A percentile compares a stretch with the other conserved stretches of the same genome.
These are phyloP conservation scores for Calliphora vomitoria DNA, from an alignment of 2,888 invertebrate species.

Conservation along the genomic window DNA sequence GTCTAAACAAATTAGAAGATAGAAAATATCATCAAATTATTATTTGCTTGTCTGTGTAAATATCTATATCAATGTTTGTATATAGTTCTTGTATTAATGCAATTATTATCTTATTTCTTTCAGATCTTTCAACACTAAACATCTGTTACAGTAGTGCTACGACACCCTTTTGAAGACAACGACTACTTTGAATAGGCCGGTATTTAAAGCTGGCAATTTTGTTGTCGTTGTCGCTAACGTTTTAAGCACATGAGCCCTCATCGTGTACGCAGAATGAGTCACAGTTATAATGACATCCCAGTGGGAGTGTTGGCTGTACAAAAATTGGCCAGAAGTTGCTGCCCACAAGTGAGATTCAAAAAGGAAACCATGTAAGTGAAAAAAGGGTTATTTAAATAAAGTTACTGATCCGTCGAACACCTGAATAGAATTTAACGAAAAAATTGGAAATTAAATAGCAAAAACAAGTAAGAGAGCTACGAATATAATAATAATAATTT, in stretches of 20 bases:
- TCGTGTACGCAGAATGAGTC: slow-evolving; percentile 86
- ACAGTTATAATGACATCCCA: slow-evolving; percentile 87
- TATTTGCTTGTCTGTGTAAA: too few relatives aligned
- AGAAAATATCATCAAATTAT: not conserved
- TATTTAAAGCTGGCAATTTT: slow-evolving; percentile 48
- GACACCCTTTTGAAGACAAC: not conserved
- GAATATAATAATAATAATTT: too few relatives aligned
- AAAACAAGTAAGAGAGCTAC: too few relatives aligned
- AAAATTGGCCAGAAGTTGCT: slow-evolving; percentile 86
- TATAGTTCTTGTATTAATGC: not conserved
- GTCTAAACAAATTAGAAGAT: not conserved
- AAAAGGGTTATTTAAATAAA: too few relatives aligned
- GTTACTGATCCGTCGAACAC: too few relatives aligned
- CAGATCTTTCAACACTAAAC: slow-evolving; percentile 30
- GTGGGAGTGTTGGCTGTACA: slow-evolving; percentile 88
- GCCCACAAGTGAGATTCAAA: slow-evolving; percentile 87
- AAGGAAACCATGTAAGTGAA: slow-evolving; percentile 88
- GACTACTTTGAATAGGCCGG: slow-evolving; percentile 24
- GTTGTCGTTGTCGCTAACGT: slow-evolving; percentile 1
- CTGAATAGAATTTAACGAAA: too few relatives aligned
- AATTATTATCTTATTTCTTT: not conserved
- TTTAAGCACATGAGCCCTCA: slow-evolving; percentile 77
- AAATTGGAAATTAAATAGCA: too few relatives aligned
- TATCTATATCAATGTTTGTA: not conserved
- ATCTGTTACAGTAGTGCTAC: not conserved